Evolutionary conservation across 2,888 invertebrate species (phyloP).

Genomic region (Lasius fuliginosus): DNA sequence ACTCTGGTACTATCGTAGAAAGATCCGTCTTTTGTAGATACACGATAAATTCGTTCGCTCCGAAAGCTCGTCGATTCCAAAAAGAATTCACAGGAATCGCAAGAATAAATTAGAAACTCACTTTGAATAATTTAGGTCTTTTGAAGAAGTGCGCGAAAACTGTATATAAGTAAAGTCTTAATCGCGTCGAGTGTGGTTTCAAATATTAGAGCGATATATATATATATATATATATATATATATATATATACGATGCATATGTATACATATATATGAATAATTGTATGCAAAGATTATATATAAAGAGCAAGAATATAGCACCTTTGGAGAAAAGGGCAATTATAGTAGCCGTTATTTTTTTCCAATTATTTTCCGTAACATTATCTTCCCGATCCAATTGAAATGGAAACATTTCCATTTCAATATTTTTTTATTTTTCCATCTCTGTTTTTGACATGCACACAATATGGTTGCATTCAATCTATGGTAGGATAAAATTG

Average conservation of each 20-base stretch:
- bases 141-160: not conserved
- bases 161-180: slow-evolving; percentile 40
- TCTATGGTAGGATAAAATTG: not conserved
- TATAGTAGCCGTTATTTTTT: not conserved
- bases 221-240: slow-evolving; percentile 40
- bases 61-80: not conserved
- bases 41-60: slow-evolving; percentile 50
- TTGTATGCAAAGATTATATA: slow-evolving; percentile 26
- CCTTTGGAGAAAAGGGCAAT: slow-evolving; percentile 13
- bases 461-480: not conserved
- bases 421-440: not conserved
- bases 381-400: not conserved
- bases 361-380: not conserved
- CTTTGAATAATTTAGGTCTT: slow-evolving; percentile 17
- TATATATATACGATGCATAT: slow-evolving; percentile 32
- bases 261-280: not conserved
- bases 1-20: slow-evolving; percentile 45
- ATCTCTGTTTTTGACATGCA: not conserved
- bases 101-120: not conserved
- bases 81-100: not conserved
- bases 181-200: not conserved
- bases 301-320: slow-evolving; percentile 17
- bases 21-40: slow-evolving; percentile 72
- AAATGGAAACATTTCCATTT: not conserved
- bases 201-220: slow-evolving; percentile 37